phyloP scores from a whole-genome alignment of 2,888 invertebrate species.

The Drosophila multiciliata region DNA sequence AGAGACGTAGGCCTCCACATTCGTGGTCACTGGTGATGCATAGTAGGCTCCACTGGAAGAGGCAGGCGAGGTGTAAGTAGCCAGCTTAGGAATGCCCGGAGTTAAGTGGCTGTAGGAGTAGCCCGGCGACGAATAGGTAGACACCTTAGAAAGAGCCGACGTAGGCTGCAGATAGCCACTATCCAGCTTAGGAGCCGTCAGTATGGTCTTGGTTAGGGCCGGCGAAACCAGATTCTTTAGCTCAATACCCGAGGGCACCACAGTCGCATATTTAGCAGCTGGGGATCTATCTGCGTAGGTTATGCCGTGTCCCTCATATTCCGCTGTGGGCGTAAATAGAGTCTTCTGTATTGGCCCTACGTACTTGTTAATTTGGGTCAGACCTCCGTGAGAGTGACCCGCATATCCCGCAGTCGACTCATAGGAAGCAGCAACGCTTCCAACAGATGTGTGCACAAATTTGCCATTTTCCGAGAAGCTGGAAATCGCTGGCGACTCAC shows the following conservation, averaged over 20 bases:
- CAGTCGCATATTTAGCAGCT: constrained; percentile 83
- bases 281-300: constrained; percentile 84
- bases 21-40: constrained; percentile 83
- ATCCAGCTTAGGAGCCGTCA: constrained; percentile 48
- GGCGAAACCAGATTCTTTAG: constrained; percentile 87
- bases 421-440: constrained; percentile 78
- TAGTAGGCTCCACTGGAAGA: constrained; percentile 53
- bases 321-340: constrained; percentile 78
- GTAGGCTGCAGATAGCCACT: constrained; percentile 43
- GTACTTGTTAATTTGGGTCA: constrained; percentile 71
- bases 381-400: constrained; percentile 69
- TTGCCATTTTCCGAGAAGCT: constrained; percentile 82
- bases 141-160: constrained; percentile 54
- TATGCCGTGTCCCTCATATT: constrained; percentile 80
- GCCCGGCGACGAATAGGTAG: constrained; percentile 75
- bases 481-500: constrained; percentile 77
- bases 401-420: constrained; percentile 79
- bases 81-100: constrained; percentile 68
- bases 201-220: constrained; percentile 63
- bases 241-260: constrained; percentile 86
- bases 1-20: constrained; percentile 78
- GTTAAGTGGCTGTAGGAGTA: constrained; percentile 75
- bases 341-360: constrained; percentile 74
- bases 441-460: constrained; percentile 84
- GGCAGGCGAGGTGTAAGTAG: constrained; percentile 62